Evolutionary conservation across 2,113 vertebrate genomes (phyloP), one percentile per base, ranked within the genome.

Genomic region (Dascyllus trimaculatus): DNA sequence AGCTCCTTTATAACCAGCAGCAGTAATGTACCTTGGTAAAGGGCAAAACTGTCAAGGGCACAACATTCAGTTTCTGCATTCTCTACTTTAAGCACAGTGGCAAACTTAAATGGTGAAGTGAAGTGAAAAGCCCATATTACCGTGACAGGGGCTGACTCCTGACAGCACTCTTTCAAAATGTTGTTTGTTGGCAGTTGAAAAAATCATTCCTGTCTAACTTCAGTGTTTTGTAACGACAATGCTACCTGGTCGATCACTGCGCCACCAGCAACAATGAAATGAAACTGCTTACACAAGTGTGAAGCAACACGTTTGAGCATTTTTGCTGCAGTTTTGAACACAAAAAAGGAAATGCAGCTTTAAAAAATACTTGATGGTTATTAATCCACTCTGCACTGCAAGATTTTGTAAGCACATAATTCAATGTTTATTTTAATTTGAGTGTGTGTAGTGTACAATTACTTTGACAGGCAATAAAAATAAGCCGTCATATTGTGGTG

Each of bases 161-260:
- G 21, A 26, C 65, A 43, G 65, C 35, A 45, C 17, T 35, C 35
- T 56, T 13, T 69, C 11, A 43, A 38, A n/a, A 0, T 56, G 66
- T 56, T 56, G 52, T 35, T 71, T 48, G 54, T n/a, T 58, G 43
- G 43, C 24, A 46, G 40, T 29, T 71, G 19, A n/a, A 26, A 56
- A 48, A 58, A 54, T 13, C 15, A 21, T n/a, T 68, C n/a, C 18
- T 56, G 35, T 56, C 35, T 43, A 25, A 54, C 21, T 40, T 43
- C 65, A 68, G 35, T 0, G 40, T 25, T 38, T 15, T 18, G 48
- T 49, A n/a, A 49, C 48, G n/a, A 17, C n/a, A 8, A 49, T 9
- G 22, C 4, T 1, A 17, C 18, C n/a, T n/a, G 48, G 19, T 51
- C 17, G n/a, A 51, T 51, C 48, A n/a, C 48, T 51, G 19, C 6